phyloP scores from a whole-genome alignment of 2,797 vertebrate species.

The Chrosomus eos region DNA sequence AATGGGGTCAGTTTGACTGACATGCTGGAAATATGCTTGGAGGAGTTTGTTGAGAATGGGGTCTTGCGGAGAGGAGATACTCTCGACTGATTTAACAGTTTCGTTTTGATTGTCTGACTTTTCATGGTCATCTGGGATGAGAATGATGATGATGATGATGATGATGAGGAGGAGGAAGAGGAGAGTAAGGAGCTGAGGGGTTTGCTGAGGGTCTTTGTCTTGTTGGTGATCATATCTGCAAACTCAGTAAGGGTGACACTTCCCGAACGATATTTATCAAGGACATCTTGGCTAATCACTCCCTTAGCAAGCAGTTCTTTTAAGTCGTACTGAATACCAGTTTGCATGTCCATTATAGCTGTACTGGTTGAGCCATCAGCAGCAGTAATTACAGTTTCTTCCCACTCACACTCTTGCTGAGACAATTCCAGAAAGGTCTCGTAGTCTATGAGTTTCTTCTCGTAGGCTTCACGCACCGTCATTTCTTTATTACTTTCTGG shows the following conservation, averaged over 20 bases:
- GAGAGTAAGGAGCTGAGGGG: slow-evolving; percentile 54
- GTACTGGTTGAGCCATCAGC: slow-evolving; percentile 86
- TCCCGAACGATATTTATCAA: slow-evolving; percentile 85
- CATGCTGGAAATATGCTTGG: slow-evolving; percentile 73
- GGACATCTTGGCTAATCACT: slow-evolving; percentile 80
- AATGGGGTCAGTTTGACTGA: slow-evolving; percentile 76
- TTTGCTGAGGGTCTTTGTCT: slow-evolving; percentile 63
- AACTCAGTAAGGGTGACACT: slow-evolving; percentile 87
- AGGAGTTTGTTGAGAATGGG: slow-evolving; percentile 72
- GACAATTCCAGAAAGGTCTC: slow-evolving; percentile 88
- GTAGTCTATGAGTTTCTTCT: slow-evolving; percentile 90
- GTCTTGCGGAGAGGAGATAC: slow-evolving; percentile 62
- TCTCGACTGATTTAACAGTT: slow-evolving; percentile 51
- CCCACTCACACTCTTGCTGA: slow-evolving; percentile 97
- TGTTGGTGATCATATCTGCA: slow-evolving; percentile 86
- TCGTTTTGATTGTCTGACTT: slow-evolving; percentile 61
- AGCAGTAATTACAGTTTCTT: slow-evolving; percentile 90
- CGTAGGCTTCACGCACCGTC: slow-evolving; percentile 91
- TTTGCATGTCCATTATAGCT: slow-evolving; percentile 86
- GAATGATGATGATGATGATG: slow-evolving; percentile 56
- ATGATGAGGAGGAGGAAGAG: slow-evolving; percentile 51
- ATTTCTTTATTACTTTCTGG: slow-evolving; percentile 94
- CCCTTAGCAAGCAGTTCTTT: slow-evolving; percentile 84
- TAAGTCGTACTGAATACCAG: slow-evolving; percentile 89
- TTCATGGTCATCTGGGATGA: slow-evolving; percentile 61